A percentile compares a stretch with the other conserved stretches of the same genome.
Evolutionary conservation across 1,140 invertebrate genomes (phyloP).

Genomic region (Lutraria rhynchaena): DNA sequence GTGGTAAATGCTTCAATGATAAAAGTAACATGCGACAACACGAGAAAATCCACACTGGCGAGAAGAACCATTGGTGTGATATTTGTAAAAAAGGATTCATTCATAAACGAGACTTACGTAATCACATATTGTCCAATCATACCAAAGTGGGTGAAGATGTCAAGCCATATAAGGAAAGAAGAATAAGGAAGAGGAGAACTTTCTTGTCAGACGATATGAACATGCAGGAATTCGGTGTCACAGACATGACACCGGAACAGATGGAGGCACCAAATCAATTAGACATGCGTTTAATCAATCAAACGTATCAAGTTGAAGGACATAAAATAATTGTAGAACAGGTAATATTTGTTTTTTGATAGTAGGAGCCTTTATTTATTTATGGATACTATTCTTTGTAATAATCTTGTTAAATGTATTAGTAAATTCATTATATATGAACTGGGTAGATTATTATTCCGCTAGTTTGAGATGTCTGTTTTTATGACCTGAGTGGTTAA

Average conservation of each 20-base stretch:
- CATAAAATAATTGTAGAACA: slow-evolving; percentile 3
- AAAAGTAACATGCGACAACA: slow-evolving; percentile 54
- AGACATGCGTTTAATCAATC: neutral
- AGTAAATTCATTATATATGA: too few relatives aligned
- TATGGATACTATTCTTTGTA: too few relatives aligned
- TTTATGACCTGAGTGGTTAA: too few relatives aligned
- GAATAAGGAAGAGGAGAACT: neutral
- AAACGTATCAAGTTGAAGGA: neutral
- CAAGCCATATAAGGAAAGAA: neutral
- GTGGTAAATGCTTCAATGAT: slow-evolving; percentile 69
- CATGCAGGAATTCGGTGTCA: neutral
- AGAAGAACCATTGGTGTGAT: slow-evolving; percentile 42
- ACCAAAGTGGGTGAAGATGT: neutral
- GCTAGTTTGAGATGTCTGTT: too few relatives aligned
- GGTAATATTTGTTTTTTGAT: too few relatives aligned
- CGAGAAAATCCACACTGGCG: slow-evolving; percentile 52
- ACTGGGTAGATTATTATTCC: too few relatives aligned
- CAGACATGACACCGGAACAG: neutral
- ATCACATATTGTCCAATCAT: slow-evolving; percentile 38
- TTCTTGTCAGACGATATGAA: neutral
- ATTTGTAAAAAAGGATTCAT: slow-evolving; percentile 48
- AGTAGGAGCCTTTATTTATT: too few relatives aligned
- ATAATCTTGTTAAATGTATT: too few relatives aligned
- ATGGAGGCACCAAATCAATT: neutral
- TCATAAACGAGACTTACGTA: slow-evolving; percentile 37